Evolutionary conservation across 64 coral and sea anemone species (phyloP).

Genomic region (Orbicella faveolata): DNA sequence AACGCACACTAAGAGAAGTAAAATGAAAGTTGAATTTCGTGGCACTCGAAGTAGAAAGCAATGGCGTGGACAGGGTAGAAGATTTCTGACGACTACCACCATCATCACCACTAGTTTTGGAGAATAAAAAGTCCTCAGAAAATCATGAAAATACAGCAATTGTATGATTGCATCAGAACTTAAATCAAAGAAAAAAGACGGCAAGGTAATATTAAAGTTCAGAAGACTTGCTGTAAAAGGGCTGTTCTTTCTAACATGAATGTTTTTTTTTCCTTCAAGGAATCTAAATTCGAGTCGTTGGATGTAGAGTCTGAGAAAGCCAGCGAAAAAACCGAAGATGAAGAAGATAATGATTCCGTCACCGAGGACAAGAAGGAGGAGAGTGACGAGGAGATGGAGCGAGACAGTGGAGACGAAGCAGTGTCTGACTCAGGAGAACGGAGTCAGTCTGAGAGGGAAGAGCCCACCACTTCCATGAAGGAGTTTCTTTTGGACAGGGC

Average conservation of each 20-base stretch:
- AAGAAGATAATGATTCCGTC: constrained; percentile 77
- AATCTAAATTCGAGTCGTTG: constrained; percentile 70
- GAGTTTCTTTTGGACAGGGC: constrained; percentile 75
- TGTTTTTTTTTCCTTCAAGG: constrained; percentile 23
- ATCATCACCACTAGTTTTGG: no score
- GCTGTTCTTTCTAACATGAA: not conserved
- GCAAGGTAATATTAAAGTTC: no score
- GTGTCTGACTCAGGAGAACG: constrained; percentile 80
- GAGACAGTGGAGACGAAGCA: constrained; percentile 76
- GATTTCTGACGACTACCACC: no score
- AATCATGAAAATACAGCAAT: no score
- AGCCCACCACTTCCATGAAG: constrained; percentile 58
- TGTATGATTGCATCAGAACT: no score
- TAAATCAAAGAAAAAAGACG: no score
- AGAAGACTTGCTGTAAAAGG: not conserved
- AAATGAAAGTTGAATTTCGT: no score
- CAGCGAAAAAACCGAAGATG: constrained; percentile 84
- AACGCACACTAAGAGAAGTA: no score
- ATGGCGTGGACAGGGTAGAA: no score
- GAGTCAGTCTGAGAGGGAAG: constrained; percentile 66
- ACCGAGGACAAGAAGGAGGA: constrained; percentile 82
- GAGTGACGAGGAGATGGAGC: constrained; percentile 75
- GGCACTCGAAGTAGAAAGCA: no score
- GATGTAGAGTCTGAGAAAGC: constrained; percentile 86
- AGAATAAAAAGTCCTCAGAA: no score